Conservation (phyloP, 2,113 vertebrate genomes). For the Plectropomus leopardus region DNA sequence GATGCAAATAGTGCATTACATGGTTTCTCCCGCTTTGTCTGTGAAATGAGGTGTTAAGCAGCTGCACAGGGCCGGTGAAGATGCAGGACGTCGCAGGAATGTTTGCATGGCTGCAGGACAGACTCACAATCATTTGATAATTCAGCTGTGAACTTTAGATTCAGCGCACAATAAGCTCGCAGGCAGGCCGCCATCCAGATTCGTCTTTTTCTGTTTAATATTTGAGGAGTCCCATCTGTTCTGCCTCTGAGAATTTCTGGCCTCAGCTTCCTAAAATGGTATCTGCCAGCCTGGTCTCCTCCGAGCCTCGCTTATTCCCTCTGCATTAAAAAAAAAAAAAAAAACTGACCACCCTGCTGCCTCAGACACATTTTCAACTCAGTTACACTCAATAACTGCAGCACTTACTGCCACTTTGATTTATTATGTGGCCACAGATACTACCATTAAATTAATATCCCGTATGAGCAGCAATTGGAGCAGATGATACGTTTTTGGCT, state of each 20-base stretch:
- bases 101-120: slow-evolving; percentile 45
- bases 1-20: background rate
- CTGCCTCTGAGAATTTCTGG: slow-evolving; percentile 24
- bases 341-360: background rate
- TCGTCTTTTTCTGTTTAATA: slow-evolving; percentile 27
- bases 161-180: slow-evolving; percentile 14
- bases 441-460: background rate
- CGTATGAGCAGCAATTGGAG: slow-evolving; percentile 7
- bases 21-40: background rate
- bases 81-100: slow-evolving; percentile 60
- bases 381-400: background rate
- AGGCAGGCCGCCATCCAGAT: slow-evolving; percentile 16
- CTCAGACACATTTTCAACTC: slow-evolving; percentile 11
- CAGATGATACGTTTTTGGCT: background rate
- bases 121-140: slow-evolving; percentile 37
- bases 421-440: background rate
- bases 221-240: slow-evolving; percentile 45
- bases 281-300: slow-evolving; percentile 25
- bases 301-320: slow-evolving; percentile 6
- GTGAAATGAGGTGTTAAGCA: slow-evolving; percentile 18
- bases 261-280: slow-evolving; percentile 37
- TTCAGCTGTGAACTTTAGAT: slow-evolving; percentile 36
- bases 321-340: background rate
- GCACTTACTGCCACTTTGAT: background rate
- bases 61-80: slow-evolving; percentile 33